A percentile compares a stretch with the other conserved stretches of the same genome.
These are phyloP conservation scores for Brachypodius melanocephalos DNA, from an alignment of 2,113 vertebrate genomes.

Conservation along the genomic window DNA sequence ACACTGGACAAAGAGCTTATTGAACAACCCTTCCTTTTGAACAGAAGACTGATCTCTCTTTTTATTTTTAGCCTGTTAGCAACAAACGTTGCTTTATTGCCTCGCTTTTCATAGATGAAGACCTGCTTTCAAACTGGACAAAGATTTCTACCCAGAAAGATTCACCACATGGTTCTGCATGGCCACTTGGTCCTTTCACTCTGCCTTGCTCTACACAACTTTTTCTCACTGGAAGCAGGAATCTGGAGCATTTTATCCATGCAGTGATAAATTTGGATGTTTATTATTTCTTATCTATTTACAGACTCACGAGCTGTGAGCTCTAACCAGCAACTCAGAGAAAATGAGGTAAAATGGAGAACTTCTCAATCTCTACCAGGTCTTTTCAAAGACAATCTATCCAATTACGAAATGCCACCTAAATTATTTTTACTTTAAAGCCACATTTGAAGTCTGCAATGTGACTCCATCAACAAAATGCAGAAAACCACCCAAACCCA, in stretches of 20 bases:
- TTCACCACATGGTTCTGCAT: neutral
- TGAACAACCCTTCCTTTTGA: conserved; percentile 2
- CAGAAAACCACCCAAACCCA: no score
- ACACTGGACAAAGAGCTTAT: conserved; percentile 29
- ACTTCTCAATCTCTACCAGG: no score
- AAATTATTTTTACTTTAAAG: no score
- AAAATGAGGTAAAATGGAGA: no score
- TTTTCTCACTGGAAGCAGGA: neutral
- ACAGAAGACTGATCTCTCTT: neutral
- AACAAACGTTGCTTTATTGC: conserved; percentile 31
- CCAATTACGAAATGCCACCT: no score
- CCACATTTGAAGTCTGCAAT: no score
- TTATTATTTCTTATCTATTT: no score
- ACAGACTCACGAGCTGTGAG: no score
- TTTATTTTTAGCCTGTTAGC: conserved; percentile 26
- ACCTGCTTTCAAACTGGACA: neutral
- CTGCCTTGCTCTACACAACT: neutral
- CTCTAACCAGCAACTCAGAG: no score
- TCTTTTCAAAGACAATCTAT: no score
- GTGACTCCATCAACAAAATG: no score
- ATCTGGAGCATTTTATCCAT: neutral
- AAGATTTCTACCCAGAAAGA: neutral
- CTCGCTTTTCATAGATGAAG: neutral
- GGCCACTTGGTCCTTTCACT: neutral
- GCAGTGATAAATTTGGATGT: no score